Evolutionary conservation across 2,797 vertebrate species (phyloP).

Genomic region (Siniperca scherzeri): DNA sequence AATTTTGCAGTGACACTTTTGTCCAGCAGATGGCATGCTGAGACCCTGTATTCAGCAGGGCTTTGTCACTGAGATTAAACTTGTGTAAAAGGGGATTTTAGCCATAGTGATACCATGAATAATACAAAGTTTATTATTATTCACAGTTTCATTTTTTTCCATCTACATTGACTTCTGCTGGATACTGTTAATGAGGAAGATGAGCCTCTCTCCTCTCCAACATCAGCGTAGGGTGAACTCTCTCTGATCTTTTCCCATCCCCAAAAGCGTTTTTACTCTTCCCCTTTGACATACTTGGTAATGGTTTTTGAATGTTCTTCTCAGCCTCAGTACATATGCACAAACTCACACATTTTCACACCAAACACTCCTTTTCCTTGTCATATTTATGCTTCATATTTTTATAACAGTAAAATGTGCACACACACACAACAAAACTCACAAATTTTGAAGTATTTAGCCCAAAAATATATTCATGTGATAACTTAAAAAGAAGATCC

Average conservation of each 20-base stretch:
- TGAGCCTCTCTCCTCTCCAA: neutral
- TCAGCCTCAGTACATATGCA: slow-evolving; percentile 34
- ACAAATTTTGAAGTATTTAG: slow-evolving; percentile 14
- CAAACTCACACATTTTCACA: slow-evolving; percentile 45
- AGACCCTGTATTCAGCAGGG: slow-evolving; percentile 48
- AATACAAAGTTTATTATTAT: neutral
- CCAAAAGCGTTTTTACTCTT: slow-evolving; percentile 47
- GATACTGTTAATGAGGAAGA: slow-evolving; percentile 19
- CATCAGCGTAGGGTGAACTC: slow-evolving; percentile 25
- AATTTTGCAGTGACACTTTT: slow-evolving; percentile 52
- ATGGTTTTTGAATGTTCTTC: slow-evolving; percentile 62
- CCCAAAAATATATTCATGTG: neutral
- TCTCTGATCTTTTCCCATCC: slow-evolving; percentile 47
- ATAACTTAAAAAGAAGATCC: neutral
- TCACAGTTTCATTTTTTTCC: neutral
- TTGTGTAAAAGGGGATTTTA: neutral
- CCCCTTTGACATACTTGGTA: slow-evolving; percentile 52
- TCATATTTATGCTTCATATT: slow-evolving; percentile 22
- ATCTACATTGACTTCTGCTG: neutral
- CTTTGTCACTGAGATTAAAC: slow-evolving; percentile 3
- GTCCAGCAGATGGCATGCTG: slow-evolving; percentile 74
- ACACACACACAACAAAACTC: slow-evolving; percentile 2
- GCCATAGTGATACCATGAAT: neutral
- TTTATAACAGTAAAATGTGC: slow-evolving; percentile 4
- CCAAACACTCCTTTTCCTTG: slow-evolving; percentile 34